Conservation (phyloP, 2,113 vertebrate species). For the Zapus hudsonius region DNA sequence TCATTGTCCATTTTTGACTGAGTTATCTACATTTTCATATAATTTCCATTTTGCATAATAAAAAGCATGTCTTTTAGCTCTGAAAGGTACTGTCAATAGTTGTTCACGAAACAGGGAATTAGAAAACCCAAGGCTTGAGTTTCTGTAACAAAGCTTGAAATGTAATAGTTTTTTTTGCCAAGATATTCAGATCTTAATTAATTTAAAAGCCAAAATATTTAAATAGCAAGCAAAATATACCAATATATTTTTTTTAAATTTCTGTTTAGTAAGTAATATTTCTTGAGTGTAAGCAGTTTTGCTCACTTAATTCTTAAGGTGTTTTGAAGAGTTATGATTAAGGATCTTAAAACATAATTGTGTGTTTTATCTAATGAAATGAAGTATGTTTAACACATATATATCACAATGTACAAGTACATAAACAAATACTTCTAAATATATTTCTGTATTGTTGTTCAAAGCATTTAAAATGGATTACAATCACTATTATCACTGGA, state of each 20-base stretch:
- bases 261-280: too few species aligned
- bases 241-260: too few species aligned
- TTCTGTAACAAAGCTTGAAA: not conserved
- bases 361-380: not conserved
- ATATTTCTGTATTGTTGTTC: not conserved
- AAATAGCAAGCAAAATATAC: too few species aligned
- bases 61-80: not conserved
- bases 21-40: not conserved
- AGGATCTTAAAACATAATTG: not conserved
- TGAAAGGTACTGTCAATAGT: not conserved
- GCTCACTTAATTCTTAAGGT: not conserved
- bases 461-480: not conserved
- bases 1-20: not conserved
- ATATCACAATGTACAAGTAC: not conserved
- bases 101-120: not conserved
- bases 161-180: not conserved
- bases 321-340: not conserved
- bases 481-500: not conserved
- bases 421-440: not conserved
- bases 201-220: not conserved
- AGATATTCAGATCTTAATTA: not conserved
- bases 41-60: not conserved
- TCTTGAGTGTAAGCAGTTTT: not conserved
- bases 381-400: not conserved
- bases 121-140: not conserved